These are phyloP conservation scores for Siniperca scherzeri DNA, from an alignment of 2,797 vertebrate genomes.

Conservation along the genomic window DNA sequence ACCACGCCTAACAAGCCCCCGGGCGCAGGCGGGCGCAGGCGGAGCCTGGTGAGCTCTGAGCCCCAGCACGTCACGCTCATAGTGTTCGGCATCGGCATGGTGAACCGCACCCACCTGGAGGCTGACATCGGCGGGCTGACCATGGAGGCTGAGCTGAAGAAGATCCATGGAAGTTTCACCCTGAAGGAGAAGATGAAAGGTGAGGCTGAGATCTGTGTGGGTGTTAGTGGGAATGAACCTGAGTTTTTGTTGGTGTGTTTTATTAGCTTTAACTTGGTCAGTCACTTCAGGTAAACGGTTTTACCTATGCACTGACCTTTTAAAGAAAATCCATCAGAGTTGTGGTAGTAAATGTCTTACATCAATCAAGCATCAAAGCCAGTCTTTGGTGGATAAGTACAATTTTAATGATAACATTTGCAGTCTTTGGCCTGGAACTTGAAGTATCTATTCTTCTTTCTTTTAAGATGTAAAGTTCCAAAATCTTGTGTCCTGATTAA, in stretches of 20 bases:
- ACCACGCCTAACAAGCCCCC: slow-evolving; percentile 77
- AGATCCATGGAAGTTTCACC: slow-evolving; percentile 98
- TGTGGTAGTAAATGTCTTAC: too few relatives aligned
- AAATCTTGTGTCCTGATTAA: not conserved
- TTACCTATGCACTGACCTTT: not conserved
- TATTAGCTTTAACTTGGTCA: not conserved
- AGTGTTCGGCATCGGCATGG: slow-evolving; percentile 98
- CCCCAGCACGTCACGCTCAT: slow-evolving; percentile 97
- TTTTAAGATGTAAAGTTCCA: not conserved
- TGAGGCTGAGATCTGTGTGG: slow-evolving; percentile 59
- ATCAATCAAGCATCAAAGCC: not conserved
- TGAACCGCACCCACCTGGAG: slow-evolving; percentile 97
- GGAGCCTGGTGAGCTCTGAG: slow-evolving; percentile 92
- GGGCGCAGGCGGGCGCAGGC: slow-evolving; percentile 86
- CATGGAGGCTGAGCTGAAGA: slow-evolving; percentile 98
- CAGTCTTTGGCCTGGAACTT: not conserved
- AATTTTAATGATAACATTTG: not conserved
- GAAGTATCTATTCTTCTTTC: not conserved
- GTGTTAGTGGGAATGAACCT: not conserved
- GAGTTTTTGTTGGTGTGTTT: not conserved
- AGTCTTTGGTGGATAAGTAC: not conserved
- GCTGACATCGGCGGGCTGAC: slow-evolving; percentile 98
- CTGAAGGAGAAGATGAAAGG: slow-evolving; percentile 99
- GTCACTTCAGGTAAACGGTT: too few relatives aligned
- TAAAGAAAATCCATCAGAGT: not conserved